A percentile compares a stretch with the other conserved stretches of the same genome.
phyloP scores from a whole-genome alignment of 2,797 vertebrate species.

The Psittacula derbiana region DNA sequence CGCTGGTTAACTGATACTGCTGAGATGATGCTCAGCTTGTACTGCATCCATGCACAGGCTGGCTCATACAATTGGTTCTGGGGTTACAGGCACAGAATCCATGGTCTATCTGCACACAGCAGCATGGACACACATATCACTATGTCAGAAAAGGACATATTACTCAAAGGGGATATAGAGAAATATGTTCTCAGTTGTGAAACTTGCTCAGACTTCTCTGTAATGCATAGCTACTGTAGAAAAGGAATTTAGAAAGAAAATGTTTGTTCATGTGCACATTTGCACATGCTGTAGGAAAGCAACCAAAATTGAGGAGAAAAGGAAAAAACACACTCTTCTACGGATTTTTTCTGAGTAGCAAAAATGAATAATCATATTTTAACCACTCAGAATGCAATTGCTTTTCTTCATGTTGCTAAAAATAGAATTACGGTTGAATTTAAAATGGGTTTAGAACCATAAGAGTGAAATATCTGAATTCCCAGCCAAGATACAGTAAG shows the following conservation, averaged over 20 bases:
- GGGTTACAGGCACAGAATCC: not conserved
- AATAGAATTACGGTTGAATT: not conserved
- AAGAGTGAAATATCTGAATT: not conserved
- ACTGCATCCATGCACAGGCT: not conserved
- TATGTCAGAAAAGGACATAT: not conserved
- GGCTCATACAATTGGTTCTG: not conserved
- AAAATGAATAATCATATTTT: not conserved
- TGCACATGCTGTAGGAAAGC: not conserved
- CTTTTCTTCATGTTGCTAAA: not conserved
- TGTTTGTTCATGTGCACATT: not conserved
- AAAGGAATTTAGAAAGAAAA: not conserved
- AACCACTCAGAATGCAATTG: not conserved
- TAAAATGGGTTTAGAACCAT: not conserved
- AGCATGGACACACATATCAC: not conserved
- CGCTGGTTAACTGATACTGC: not conserved
- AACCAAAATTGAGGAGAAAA: not conserved
- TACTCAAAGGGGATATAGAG: not conserved
- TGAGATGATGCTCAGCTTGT: not conserved
- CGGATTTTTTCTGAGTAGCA: not conserved
- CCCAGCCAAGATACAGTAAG: not conserved
- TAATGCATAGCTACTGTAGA: not conserved
- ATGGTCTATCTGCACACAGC: rapidly evolving
- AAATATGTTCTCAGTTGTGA: not conserved
- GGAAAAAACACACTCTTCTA: not conserved
- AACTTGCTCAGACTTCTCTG: not conserved